A percentile compares a stretch with the other conserved stretches of the same genome.
Conservation (phyloP, 2,113 vertebrate genomes). For the Haplotaxodon microlepis region DNA sequence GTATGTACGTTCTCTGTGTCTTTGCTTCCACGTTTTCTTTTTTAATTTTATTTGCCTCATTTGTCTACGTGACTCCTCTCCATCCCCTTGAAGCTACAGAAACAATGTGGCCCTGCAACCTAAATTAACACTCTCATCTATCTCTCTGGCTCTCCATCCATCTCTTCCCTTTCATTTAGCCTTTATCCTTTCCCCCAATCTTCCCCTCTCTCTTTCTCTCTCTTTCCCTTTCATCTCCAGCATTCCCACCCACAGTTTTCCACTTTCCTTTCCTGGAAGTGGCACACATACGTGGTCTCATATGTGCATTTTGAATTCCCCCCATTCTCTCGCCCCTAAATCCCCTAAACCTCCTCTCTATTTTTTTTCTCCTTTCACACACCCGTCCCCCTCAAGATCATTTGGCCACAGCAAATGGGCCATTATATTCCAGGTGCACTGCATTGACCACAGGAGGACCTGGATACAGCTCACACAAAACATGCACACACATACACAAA, state of each 20-base stretch:
- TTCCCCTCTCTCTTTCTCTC: neutral
- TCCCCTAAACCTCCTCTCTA: neutral
- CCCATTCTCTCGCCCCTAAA: neutral
- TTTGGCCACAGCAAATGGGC: conserved; percentile 28
- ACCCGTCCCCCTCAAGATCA: neutral
- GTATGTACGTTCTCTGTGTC: neutral
- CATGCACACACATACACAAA: neutral
- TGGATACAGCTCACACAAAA: neutral
- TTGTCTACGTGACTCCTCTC: neutral
- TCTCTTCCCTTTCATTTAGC: conserved; percentile 25
- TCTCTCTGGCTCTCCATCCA: conserved; percentile 11
- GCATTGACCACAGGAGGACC: neutral
- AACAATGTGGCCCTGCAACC: conserved; percentile 8
- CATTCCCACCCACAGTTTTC: neutral
- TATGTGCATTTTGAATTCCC: neutral
- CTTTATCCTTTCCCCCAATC: neutral
- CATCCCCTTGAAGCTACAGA: neutral
- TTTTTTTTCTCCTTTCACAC: neutral
- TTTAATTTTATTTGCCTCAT: neutral
- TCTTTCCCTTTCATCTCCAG: neutral
- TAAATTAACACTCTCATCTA: conserved; percentile 17
- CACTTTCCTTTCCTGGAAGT: conserved; percentile 2
- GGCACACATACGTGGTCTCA: neutral
- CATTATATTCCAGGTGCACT: conserved; percentile 28
- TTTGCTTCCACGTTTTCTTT: neutral